Percentiles rank a stretch among this genome's conserved stretches.
phyloP scores from a whole-genome alignment of 1,140 invertebrate genomes.

The Ladona fulva region DNA sequence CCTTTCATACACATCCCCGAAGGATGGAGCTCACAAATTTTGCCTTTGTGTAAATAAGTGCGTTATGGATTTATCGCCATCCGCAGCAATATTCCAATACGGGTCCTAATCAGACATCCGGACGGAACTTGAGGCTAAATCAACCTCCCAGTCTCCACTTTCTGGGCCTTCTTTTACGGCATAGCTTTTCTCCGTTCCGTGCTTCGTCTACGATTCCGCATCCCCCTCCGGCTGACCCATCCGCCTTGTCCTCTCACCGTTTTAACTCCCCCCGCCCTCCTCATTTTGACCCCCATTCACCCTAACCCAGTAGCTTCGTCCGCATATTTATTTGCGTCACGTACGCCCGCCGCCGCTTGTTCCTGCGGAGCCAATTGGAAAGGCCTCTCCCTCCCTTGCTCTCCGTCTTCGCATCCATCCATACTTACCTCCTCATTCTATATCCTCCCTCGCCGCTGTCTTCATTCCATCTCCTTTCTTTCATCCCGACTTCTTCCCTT shows the following conservation, averaged over 20 bases:
- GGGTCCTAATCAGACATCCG: too few species aligned
- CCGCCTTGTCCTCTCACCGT: neutral
- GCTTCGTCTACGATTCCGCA: too few species aligned
- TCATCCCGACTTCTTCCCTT: neutral
- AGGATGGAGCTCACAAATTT: too few species aligned
- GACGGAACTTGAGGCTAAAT: too few species aligned
- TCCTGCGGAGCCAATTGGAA: neutral
- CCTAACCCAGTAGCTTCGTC: neutral
- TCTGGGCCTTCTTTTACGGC: too few species aligned
- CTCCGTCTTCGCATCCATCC: neutral
- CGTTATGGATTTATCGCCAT: too few species aligned
- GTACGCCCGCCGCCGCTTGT: neutral
- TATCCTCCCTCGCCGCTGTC: neutral
- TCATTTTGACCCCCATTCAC: neutral
- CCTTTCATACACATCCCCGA: too few species aligned
- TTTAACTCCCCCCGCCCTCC: neutral
- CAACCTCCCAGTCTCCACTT: too few species aligned
- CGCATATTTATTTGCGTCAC: conserved; percentile 4
- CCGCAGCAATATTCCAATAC: too few species aligned
- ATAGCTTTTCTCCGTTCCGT: too few species aligned
- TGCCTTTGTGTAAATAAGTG: too few species aligned
- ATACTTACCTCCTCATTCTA: neutral
- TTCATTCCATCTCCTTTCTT: neutral
- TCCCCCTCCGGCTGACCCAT: too few species aligned
- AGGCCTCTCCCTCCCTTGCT: neutral